These are phyloP conservation scores for Meganola albula DNA, from an alignment of 2,888 invertebrate species.

Conservation along the genomic window DNA sequence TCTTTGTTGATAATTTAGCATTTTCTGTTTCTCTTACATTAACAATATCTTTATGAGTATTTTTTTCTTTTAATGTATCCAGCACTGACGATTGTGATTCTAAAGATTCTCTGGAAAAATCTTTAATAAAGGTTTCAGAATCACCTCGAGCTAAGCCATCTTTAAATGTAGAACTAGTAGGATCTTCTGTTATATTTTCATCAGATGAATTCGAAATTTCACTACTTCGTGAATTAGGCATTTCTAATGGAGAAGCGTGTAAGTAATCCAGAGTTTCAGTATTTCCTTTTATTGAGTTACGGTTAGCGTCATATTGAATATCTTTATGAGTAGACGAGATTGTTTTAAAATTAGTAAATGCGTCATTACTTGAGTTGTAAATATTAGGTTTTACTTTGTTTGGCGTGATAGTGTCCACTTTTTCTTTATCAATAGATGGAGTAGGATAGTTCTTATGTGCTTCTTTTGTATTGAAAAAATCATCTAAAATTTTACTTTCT, in stretches of 20 bases:
- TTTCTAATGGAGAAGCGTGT: conserved; percentile 42
- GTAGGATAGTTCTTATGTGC: neutral
- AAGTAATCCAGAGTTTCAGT: conserved; percentile 14
- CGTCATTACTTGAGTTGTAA: neutral
- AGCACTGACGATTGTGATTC: conserved; percentile 39
- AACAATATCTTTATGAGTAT: neutral
- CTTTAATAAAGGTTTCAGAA: conserved; percentile 24
- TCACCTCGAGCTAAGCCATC: conserved; percentile 23
- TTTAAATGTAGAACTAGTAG: conserved; percentile 13
- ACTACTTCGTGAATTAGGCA: conserved; percentile 28
- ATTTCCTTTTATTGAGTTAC: neutral
- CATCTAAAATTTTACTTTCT: conserved; percentile 6
- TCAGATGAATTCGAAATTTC: conserved; percentile 24
- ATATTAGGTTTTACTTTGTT: too few species aligned
- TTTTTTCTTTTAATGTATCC: conserved; percentile 10
- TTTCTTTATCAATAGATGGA: neutral
- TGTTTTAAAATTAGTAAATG: neutral
- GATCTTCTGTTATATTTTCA: conserved; percentile 35
- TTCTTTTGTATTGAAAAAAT: conserved; percentile 11
- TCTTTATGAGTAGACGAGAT: neutral
- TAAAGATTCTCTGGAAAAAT: conserved; percentile 26
- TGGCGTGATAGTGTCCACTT: neutral
- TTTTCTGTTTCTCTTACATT: neutral
- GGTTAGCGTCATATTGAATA: neutral
- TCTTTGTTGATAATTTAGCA: too few species aligned